Conservation (phyloP, 2,113 vertebrate genomes). For the Bambusicola thoracicus region DNA sequence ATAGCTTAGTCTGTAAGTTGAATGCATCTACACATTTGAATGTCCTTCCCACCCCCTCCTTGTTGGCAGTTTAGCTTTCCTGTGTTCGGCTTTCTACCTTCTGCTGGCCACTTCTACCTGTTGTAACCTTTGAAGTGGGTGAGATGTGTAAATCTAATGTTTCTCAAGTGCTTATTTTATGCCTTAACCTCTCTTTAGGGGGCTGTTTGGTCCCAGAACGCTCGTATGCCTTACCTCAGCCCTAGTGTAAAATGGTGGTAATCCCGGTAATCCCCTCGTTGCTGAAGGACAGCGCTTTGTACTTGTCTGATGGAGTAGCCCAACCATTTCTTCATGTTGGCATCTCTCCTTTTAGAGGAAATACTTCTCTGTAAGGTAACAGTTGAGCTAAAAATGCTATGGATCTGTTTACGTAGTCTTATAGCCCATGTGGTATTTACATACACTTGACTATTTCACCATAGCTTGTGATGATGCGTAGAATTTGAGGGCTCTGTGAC, state of each 20-base stretch:
- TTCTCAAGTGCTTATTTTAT: not conserved
- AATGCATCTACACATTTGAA: not conserved
- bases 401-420: not conserved
- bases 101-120: not conserved
- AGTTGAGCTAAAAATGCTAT: not conserved
- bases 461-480: not conserved
- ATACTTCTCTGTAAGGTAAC: not conserved
- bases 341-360: not conserved
- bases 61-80: not conserved
- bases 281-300: not conserved
- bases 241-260: not conserved
- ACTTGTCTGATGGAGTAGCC: not conserved
- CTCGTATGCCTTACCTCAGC: not conserved
- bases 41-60: not conserved
- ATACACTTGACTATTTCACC: not conserved
- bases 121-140: not conserved
- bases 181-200: not conserved
- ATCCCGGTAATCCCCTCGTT: not conserved
- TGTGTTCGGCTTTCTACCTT: not conserved
- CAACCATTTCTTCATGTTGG: not conserved
- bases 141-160: not conserved
- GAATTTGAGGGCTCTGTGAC: not conserved
- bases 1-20: not conserved
- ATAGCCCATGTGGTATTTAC: not conserved
- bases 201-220: not conserved